These are phyloP conservation scores for Heliconius melpomene DNA, from an alignment of 1,140 invertebrate species.

Conservation along the genomic window DNA sequence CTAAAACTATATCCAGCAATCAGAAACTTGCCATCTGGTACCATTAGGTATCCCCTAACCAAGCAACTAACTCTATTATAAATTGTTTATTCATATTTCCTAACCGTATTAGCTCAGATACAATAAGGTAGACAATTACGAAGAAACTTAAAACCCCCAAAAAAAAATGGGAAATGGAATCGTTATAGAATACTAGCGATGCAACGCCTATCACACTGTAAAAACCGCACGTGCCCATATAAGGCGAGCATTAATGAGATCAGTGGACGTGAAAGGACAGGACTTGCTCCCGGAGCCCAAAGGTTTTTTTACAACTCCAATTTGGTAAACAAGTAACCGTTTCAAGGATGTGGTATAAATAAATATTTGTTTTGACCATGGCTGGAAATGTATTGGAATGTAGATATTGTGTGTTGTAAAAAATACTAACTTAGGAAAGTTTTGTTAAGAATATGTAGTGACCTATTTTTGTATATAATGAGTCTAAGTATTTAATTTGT, in stretches of 20 bases:
- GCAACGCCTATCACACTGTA: constrained; percentile 41
- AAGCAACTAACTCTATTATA: too few relatives aligned
- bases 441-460: too few relatives aligned
- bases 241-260: constrained; percentile 57
- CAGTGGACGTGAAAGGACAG: constrained; percentile 42
- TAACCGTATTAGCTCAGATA: neutral
- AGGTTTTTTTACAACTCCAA: constrained; percentile 48
- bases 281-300: constrained; percentile 40
- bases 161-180: constrained; percentile 43
- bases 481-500: too few relatives aligned
- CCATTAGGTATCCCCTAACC: too few relatives aligned
- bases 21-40: too few relatives aligned
- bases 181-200: constrained; percentile 43
- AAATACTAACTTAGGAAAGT: too few relatives aligned
- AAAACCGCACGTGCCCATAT: constrained; percentile 54
- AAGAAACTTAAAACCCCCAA: constrained; percentile 2
- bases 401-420: neutral
- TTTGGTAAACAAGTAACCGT: constrained; percentile 40
- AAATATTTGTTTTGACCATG: constrained; percentile 22
- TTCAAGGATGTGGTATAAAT: constrained; percentile 44
- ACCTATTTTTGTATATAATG: too few relatives aligned
- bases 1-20: too few relatives aligned
- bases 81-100: too few relatives aligned
- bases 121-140: neutral
- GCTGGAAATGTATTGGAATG: neutral